Percentiles rank a stretch among this genome's conserved stretches.
Conservation (phyloP, 2,888 invertebrate genomes). For the Lypha dubia region DNA sequence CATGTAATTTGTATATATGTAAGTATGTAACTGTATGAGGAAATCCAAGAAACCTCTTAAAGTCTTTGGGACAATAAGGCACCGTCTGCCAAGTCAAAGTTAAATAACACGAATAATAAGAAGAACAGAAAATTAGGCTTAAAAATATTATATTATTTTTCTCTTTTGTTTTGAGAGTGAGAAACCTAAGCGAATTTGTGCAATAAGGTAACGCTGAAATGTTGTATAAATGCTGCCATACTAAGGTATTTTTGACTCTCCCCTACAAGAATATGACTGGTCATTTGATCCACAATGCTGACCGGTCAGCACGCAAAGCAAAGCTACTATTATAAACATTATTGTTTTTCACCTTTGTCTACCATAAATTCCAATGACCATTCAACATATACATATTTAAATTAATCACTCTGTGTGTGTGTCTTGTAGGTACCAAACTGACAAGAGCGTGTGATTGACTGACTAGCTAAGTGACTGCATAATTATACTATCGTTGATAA, state of each 20-base stretch:
- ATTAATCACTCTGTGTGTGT: too few relatives aligned
- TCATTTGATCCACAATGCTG: too few relatives aligned
- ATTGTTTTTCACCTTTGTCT: too few relatives aligned
- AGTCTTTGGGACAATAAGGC: constrained; percentile 59
- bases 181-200: not conserved
- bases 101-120: constrained; percentile 55
- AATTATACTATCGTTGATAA: not conserved
- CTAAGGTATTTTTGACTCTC: not conserved
- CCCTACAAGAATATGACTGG: too few relatives aligned
- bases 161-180: not conserved
- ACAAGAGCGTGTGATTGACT: not conserved
- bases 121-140: not conserved
- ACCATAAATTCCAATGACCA: too few relatives aligned
- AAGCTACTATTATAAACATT: too few relatives aligned
- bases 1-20: too few relatives aligned
- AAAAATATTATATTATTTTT: constrained; percentile 10
- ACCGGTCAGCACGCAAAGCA: too few relatives aligned
- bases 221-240: constrained; percentile 6
- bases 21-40: not conserved
- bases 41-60: constrained; percentile 61
- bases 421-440: not conserved
- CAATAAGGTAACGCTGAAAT: not conserved
- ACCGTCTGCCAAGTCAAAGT: constrained; percentile 54
- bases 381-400: too few relatives aligned
- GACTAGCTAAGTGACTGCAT: not conserved